phyloP scores from a whole-genome alignment of 2,113 vertebrate species.

The Panurus biarmicus region DNA sequence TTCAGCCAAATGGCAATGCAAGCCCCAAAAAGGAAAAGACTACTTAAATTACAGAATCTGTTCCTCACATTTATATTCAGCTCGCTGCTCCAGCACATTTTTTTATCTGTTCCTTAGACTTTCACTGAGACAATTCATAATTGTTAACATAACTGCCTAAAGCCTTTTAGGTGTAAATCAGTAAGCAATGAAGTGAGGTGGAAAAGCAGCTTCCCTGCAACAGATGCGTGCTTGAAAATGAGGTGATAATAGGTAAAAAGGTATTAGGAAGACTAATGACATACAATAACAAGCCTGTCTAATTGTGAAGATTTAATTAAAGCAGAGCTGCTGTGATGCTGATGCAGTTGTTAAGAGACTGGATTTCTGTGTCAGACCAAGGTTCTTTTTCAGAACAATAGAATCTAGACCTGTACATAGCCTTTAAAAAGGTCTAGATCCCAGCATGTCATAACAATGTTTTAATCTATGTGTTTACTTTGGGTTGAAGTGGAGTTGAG shows the following conservation, averaged over 20 bases:
- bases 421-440: not conserved
- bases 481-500: not conserved
- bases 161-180: slow-evolving; percentile 45
- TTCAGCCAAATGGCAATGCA: not conserved
- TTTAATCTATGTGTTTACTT: not conserved
- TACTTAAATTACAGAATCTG: not conserved
- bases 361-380: not conserved
- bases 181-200: slow-evolving; percentile 26
- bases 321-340: slow-evolving; percentile 4
- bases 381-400: not conserved
- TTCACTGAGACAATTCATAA: slow-evolving; percentile 12
- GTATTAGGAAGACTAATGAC: slow-evolving; percentile 61
- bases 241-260: slow-evolving; percentile 56
- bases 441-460: not conserved
- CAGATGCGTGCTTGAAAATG: slow-evolving; percentile 55
- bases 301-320: slow-evolving; percentile 65
- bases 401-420: not conserved
- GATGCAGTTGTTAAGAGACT: slow-evolving; percentile 25
- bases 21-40: not conserved
- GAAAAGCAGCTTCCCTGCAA: slow-evolving; percentile 27
- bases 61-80: not conserved
- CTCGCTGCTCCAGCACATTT: not conserved
- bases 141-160: slow-evolving; percentile 46
- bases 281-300: slow-evolving; percentile 54
- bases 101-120: not conserved